A percentile compares a stretch with the other conserved stretches of the same genome.
These are phyloP conservation scores for Neogale vison DNA, from an alignment of 2,113 vertebrate genomes.

Conservation along the genomic window DNA sequence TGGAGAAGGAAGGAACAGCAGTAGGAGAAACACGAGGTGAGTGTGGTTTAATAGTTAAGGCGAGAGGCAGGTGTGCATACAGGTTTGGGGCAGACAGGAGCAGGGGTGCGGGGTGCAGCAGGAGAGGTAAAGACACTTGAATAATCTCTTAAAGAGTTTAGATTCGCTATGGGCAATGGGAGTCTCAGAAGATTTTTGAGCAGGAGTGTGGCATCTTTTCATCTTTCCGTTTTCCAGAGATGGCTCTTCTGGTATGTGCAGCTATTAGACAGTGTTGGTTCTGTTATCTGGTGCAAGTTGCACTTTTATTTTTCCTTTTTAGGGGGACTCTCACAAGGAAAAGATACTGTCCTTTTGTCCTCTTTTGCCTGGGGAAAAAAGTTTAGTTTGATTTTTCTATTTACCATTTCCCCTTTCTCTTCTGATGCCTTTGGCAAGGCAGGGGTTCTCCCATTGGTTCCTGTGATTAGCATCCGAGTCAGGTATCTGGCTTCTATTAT, in stretches of 20 bases:
- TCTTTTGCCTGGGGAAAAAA: neutral
- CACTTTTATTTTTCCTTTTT: neutral
- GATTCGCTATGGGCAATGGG: neutral
- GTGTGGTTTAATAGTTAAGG: neutral
- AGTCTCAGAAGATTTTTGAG: neutral
- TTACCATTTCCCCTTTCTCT: neutral
- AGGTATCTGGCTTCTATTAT: slow-evolving; percentile 71
- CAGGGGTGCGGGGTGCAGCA: neutral
- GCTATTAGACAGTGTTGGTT: neutral
- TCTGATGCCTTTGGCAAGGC: neutral
- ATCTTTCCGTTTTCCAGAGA: neutral
- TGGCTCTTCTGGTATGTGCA: neutral
- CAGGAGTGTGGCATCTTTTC: neutral
- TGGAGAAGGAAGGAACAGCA: neutral
- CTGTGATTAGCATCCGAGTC: neutral
- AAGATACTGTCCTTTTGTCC: neutral
- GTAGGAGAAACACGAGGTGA: neutral
- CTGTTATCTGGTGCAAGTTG: neutral
- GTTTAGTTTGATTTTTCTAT: neutral
- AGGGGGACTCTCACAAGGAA: neutral
- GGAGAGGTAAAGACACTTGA: neutral
- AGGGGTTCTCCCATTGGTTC: neutral
- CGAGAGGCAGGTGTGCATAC: neutral
- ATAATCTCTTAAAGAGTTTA: neutral
- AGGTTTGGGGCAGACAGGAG: neutral